These are phyloP conservation scores for Dilophus febrilis DNA, from an alignment of 2,888 invertebrate genomes.

Conservation along the genomic window DNA sequence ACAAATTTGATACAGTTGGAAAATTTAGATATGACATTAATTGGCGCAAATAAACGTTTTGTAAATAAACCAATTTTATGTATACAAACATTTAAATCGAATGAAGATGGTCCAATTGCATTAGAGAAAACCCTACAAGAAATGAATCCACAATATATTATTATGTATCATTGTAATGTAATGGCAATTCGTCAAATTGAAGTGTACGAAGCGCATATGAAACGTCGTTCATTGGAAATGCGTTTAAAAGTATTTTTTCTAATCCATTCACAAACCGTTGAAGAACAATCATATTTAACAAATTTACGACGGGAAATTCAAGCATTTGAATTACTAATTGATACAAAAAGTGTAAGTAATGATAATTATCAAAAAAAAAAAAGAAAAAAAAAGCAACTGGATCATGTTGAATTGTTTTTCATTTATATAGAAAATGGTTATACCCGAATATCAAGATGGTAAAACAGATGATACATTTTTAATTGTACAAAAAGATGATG, in stretches of 20 bases:
- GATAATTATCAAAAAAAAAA: too few relatives aligned
- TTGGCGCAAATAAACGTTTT: constrained; percentile 34
- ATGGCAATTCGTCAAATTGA: constrained; percentile 81
- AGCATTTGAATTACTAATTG: constrained; percentile 83
- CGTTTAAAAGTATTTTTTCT: constrained; percentile 68
- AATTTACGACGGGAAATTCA: constrained; percentile 80
- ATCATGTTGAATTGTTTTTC: constrained; percentile 6
- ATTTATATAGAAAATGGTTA: constrained; percentile 54
- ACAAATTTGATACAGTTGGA: constrained; percentile 43
- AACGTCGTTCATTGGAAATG: constrained; percentile 26
- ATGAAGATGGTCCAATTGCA: constrained; percentile 47
- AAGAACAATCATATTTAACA: constrained; percentile 92
- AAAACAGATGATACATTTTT: constrained; percentile 46
- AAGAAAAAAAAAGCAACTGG: too few relatives aligned
- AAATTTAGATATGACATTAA: constrained; percentile 46
- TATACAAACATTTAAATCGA: constrained; percentile 62
- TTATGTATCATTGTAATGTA: constrained; percentile 82
- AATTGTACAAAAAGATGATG: constrained; percentile 24
- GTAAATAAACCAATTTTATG: constrained; percentile 49
- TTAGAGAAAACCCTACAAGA: constrained; percentile 50
- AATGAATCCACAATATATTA: constrained; percentile 59
- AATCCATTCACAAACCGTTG: constrained; percentile 81
- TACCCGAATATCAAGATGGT: constrained; percentile 78
- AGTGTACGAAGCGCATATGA: constrained; percentile 51
- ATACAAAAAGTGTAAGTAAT: constrained; percentile 73